Evolutionary conservation across 2,113 vertebrate genomes (phyloP), one percentile per base, ranked within the genome.

Genomic region (Progne subis): DNA sequence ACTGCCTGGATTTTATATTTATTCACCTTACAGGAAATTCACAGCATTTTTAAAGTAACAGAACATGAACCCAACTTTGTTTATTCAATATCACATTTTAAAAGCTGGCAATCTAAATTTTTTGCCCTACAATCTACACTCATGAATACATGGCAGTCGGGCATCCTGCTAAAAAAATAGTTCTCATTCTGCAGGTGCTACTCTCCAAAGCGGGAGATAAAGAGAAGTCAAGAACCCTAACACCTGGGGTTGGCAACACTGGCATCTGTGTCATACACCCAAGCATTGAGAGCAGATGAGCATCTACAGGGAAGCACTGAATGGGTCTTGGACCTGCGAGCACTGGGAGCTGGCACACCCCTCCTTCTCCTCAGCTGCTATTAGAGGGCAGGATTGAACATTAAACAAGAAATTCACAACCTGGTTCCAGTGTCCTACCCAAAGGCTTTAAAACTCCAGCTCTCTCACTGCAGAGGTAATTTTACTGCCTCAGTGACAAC

Each of bases 341-440:
- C 25, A 61, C 55, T 41, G 12, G 26, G 8, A 86, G 44, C 12
- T 39, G 56, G 67, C 24, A 57, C 0, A 0, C 9, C 59, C 25
- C 26, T 65, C 69, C 46, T 77, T 53, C 37, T 80, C 50, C 37
- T 88, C 7, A 0, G 28, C 6, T 81, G 39, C 34, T 63, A 8
- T 47, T 52, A 72, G 15, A 81, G 34, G 34, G 83, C 47, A 78
- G 31, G 19, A 95, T 63, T 12, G 16, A 88, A 92, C 32, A 81
- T 71, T 63, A 74, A 94, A 88, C 25, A 83, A 59, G 68, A 56
- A 93, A 88, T 70, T 86, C 92, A 83, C 39, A 90, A 64, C 64
- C 56, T 78, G 72, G 57, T 47, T 88, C 76, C 28, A 18, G 13
- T 10, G 5, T 59, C 92, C 56, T 88, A 86, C 59, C 63, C 76